Evolutionary conservation across 2,797 vertebrate species (phyloP).

Genomic region (Agapornis canus): DNA sequence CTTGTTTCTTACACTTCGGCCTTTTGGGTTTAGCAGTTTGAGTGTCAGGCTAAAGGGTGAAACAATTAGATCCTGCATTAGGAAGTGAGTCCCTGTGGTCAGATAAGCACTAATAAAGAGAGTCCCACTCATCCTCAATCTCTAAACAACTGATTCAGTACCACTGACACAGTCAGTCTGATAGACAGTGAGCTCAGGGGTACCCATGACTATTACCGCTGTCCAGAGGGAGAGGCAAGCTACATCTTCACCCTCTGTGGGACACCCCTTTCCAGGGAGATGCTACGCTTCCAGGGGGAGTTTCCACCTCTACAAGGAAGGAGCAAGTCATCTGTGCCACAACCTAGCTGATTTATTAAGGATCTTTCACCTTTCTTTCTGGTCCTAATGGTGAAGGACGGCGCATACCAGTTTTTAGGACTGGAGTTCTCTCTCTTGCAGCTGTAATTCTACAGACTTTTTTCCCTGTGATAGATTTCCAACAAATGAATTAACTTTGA

Average conservation of each 20-base stretch:
- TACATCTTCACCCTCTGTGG: not conserved
- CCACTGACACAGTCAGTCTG: not conserved
- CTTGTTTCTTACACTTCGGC: not conserved
- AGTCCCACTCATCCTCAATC: not conserved
- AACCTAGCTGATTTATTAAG: conserved; percentile 1
- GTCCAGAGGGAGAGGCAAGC: not conserved
- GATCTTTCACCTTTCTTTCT: conserved; percentile 67
- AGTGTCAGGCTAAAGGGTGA: not conserved
- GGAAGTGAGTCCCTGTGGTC: not conserved
- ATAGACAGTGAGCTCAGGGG: not conserved
- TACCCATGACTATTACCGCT: not conserved
- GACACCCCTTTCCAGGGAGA: not conserved
- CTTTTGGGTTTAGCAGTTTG: not conserved
- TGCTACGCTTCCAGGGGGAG: not conserved
- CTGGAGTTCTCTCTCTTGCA: conserved; percentile 62
- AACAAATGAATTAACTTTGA: conserved; percentile 29
- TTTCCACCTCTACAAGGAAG: not conserved
- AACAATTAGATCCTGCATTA: not conserved
- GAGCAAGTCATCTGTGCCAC: not conserved
- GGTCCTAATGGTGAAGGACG: conserved; percentile 28
- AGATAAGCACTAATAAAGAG: not conserved
- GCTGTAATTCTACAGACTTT: conserved; percentile 64
- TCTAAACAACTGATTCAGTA: not conserved
- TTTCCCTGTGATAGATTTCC: conserved; percentile 69
- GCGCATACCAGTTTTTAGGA: not conserved